Evolutionary conservation across 53 echinoderm and acorn worm genomes (phyloP).

Genomic region (Mesocentrotus franciscanus): DNA sequence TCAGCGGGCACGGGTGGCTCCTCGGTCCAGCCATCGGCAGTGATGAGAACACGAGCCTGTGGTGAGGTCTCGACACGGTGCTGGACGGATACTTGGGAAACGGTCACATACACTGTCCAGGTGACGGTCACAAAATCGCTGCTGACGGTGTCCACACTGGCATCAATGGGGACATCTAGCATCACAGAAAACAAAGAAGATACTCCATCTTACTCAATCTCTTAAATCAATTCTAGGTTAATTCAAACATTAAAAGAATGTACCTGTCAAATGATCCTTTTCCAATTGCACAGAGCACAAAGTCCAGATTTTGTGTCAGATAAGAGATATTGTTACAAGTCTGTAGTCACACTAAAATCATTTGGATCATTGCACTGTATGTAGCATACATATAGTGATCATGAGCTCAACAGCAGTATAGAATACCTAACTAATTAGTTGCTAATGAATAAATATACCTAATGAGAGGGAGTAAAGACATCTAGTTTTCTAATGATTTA

Average conservation of each 20-base stretch:
- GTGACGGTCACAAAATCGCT: constrained; percentile 54
- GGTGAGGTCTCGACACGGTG: neutral
- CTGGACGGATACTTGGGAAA: constrained; percentile 43
- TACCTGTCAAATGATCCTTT: neutral
- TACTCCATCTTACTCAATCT: neutral
- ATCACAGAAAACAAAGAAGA: neutral
- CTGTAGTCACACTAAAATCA: too few relatives aligned
- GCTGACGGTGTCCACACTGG: constrained; percentile 20
- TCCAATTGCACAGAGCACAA: neutral
- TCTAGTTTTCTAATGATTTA: too few relatives aligned
- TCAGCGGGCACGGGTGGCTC: constrained; percentile 57
- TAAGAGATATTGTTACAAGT: neutral
- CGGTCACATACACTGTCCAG: constrained; percentile 48
- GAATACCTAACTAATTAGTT: neutral
- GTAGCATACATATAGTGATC: too few relatives aligned
- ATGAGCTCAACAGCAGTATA: neutral
- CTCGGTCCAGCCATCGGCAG: constrained; percentile 44
- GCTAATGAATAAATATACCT: too few relatives aligned
- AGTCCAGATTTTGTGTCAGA: neutral
- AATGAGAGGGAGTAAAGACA: too few relatives aligned
- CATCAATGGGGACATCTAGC: constrained; percentile 37
- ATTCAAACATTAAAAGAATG: neutral
- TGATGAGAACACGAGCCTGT: neutral
- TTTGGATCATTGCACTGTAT: too few relatives aligned
- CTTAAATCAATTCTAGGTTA: neutral